These are phyloP conservation scores for Mesitornis unicolor DNA, from an alignment of 2,113 vertebrate genomes.

Conservation along the genomic window DNA sequence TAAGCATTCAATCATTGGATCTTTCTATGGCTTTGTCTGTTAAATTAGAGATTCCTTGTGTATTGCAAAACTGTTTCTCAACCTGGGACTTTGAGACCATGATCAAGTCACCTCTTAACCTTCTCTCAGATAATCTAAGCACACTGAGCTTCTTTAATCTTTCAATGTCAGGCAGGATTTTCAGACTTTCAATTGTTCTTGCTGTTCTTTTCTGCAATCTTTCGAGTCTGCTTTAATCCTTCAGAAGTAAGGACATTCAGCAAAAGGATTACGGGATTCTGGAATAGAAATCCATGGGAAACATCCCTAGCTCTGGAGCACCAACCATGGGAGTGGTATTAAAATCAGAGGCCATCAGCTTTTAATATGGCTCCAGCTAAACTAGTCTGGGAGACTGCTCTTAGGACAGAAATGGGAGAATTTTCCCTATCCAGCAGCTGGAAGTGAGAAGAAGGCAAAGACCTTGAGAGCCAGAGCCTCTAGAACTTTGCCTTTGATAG, in stretches of 20 bases:
- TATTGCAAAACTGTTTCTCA: neutral
- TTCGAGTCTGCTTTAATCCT: neutral
- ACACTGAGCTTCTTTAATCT: constrained; percentile 18
- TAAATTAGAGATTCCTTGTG: neutral
- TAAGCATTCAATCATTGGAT: neutral
- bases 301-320: neutral
- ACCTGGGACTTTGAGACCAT: neutral
- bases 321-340: neutral
- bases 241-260: neutral
- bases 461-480: neutral
- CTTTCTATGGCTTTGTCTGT: neutral
- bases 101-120: constrained; percentile 31
- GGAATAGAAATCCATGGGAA: neutral
- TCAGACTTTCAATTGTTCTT: constrained; percentile 37
- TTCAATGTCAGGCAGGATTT: constrained; percentile 30
- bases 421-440: neutral
- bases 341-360: neutral
- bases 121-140: constrained; percentile 11
- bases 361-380: neutral
- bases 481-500: neutral
- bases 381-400: neutral
- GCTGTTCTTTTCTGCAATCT: neutral
- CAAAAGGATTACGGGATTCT: constrained; percentile 4
- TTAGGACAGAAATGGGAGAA: neutral
- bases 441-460: neutral